phyloP scores from a whole-genome alignment of 2,888 invertebrate species.

The Sepioteuthis lessoniana region DNA sequence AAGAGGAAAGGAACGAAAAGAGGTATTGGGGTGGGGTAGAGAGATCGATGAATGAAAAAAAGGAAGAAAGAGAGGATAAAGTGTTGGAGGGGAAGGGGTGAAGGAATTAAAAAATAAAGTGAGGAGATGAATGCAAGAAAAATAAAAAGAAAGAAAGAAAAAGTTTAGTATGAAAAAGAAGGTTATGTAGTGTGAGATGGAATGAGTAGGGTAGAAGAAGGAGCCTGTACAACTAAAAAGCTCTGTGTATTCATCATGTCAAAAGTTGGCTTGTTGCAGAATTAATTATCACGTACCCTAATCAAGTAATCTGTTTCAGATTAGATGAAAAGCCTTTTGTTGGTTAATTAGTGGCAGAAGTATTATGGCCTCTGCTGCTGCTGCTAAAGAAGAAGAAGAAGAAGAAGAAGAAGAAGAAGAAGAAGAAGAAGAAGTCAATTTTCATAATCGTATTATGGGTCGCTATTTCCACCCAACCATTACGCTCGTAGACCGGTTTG shows the following conservation, averaged over 20 bases:
- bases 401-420: too few species aligned
- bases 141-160: neutral
- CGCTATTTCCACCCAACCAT: neutral
- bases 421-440: slow-evolving; percentile 33
- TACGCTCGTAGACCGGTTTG: neutral
- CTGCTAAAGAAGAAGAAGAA: too few species aligned
- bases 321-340: slow-evolving; percentile 33
- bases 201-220: too few species aligned
- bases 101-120: neutral
- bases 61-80: neutral
- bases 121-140: neutral
- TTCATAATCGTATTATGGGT: neutral
- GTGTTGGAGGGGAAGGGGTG: neutral
- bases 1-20: neutral
- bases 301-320: slow-evolving; percentile 21
- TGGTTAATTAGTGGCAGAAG: neutral
- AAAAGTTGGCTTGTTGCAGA: neutral
- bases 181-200: too few species aligned
- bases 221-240: too few species aligned
- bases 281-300: neutral
- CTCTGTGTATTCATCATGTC: neutral
- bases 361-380: neutral
- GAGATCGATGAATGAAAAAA: neutral
- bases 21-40: neutral
- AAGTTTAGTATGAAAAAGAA: too few species aligned